Evolutionary conservation across 2,888 invertebrate species (phyloP), one percentile per base, ranked within the genome.

Genomic region (Pheosia tremula): DNA sequence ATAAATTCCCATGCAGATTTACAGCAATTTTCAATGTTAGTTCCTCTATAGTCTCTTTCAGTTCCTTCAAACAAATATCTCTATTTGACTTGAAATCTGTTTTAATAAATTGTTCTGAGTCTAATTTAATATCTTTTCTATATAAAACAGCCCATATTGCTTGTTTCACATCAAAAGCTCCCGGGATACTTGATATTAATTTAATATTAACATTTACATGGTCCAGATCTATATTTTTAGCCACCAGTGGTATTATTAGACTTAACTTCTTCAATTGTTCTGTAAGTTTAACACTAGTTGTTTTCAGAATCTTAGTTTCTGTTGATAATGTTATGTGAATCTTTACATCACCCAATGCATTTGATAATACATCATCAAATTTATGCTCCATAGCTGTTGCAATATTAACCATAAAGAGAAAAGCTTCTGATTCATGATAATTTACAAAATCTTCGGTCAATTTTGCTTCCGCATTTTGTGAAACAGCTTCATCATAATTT

Each of bases 71-170:
- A 60, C 56, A 67, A 3, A 58, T 54, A 13, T 60, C 64, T 55
- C 63, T 66, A 52, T 74, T 71, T 39, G 59, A 58, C 60, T 69
- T 66, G 8, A 64, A 38, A n/a, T 68, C 72, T 52, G 68, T 73
- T 70, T 78, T 85, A 10, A 91, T 85, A 59, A 93, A 92, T 63
- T 90, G 79, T 72, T 91, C 89, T 0, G 88, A 80, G 56, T 77
- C 77, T 38, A 93, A 57, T 37, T 59, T 55, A 4, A 86, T 68
- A 47, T 69, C 60, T 66, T 87, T 87, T 45, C 68, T 76, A 59
- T 88, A 88, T 4, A 93, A 67, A 9, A 83, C 67, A 5, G 73
- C 74, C 86, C 88, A 91, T n/a, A 87, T 66, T 49, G 68, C 80
- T 67, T 88, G 75, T 37, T 80, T 87, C 11, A 70, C 68, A 66